Conservation (phyloP, 1,140 invertebrate species). For the Mycetomoellerius zeteki region DNA sequence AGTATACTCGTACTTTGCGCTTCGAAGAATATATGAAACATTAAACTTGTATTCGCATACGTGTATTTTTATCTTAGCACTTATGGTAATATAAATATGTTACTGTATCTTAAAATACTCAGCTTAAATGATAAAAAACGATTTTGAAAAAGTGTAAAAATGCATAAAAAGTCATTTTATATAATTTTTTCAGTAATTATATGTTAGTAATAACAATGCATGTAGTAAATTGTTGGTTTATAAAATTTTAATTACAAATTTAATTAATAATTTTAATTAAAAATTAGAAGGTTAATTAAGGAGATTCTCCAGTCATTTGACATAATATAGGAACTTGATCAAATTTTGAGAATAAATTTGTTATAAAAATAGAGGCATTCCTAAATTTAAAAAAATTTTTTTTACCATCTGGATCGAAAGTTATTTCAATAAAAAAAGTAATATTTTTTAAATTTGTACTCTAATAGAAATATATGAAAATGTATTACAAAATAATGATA, state of each 20-base stretch:
- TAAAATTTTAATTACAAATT: conserved; percentile 40
- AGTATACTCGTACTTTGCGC: neutral
- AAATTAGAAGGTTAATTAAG: neutral
- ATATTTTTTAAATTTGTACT: no score
- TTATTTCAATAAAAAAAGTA: no score
- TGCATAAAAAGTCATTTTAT: neutral
- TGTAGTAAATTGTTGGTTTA: conserved; percentile 3
- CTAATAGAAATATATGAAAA: no score
- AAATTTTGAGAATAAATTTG: no score
- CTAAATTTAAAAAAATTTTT: no score
- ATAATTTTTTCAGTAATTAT: neutral
- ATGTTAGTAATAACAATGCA: no score
- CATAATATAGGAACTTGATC: no score
- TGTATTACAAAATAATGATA: no score
- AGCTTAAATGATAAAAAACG: neutral
- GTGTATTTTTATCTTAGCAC: conserved; percentile 23
- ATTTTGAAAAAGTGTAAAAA: neutral
- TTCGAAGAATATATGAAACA: conserved; percentile 34
- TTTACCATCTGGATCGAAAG: no score
- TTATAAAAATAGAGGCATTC: no score
- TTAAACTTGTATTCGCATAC: conserved; percentile 15
- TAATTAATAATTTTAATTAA: conserved; percentile 14
- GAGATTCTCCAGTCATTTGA: no score
- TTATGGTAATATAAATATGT: conserved; percentile 30
- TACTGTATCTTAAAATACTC: neutral